Evolutionary conservation across 53 echinoderm and acorn worm species (phyloP).

Genomic region (Crossaster papposus): DNA sequence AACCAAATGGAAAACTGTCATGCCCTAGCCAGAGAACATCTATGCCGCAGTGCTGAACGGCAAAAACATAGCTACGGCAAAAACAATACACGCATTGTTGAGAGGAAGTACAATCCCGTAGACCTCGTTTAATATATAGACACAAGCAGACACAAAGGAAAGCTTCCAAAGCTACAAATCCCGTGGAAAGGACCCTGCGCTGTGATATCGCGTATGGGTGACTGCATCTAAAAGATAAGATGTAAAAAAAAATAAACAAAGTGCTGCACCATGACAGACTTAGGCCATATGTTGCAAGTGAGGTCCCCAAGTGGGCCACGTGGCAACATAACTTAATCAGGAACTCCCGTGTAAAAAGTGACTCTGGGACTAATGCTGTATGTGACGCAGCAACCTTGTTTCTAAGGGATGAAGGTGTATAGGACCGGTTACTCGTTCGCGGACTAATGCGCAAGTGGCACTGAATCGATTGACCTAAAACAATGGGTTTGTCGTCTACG

Average conservation of each 20-base stretch:
- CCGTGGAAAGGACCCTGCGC: conserved; percentile 70
- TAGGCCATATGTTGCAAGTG: conserved; percentile 36
- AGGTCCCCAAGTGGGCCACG: conserved; percentile 23
- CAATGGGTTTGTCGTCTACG: not conserved
- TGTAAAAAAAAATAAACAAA: conserved; percentile 6
- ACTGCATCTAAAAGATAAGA: conserved; percentile 61
- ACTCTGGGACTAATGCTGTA: not conserved
- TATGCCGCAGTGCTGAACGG: not conserved
- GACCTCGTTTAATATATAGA: conserved; percentile 63
- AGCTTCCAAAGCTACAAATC: conserved; percentile 63
- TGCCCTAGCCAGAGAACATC: conserved; percentile 52
- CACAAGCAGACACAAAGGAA: conserved; percentile 54
- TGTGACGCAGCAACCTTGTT: conserved; percentile 10
- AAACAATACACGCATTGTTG: conserved; percentile 44
- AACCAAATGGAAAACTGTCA: conserved; percentile 28
- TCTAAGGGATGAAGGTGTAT: not conserved
- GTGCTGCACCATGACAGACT: conserved; percentile 61
- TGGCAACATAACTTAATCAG: not conserved
- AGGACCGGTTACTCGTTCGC: not conserved
- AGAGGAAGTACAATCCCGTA: conserved; percentile 39
- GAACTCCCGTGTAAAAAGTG: not conserved
- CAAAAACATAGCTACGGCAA: conserved; percentile 64
- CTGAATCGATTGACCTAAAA: not conserved
- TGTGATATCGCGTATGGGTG: conserved; percentile 54
- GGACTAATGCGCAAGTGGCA: not conserved